Evolutionary conservation across 2,113 vertebrate genomes (phyloP).

Genomic region (Chloebia gouldiae): DNA sequence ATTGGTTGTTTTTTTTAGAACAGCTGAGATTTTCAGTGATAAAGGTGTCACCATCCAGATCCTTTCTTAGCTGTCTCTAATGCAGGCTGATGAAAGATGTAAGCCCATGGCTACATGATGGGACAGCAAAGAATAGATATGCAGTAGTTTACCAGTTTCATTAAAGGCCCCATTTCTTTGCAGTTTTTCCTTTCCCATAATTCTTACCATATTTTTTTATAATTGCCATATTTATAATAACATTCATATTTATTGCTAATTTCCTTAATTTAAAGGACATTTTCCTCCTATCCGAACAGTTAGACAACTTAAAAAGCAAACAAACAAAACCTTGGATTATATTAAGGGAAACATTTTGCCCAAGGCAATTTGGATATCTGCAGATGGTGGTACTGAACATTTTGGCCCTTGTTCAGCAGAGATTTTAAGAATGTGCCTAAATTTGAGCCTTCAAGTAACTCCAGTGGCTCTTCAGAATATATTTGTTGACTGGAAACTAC

Average conservation of each 20-base stretch:
- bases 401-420: conserved; percentile 54
- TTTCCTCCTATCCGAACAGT: conserved; percentile 7
- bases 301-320: conserved; percentile 36
- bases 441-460: conserved; percentile 38
- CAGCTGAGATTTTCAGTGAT: not conserved
- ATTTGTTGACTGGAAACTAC: not conserved
- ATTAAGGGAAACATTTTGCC: conserved; percentile 54
- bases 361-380: conserved; percentile 47
- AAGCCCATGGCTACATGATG: not conserved
- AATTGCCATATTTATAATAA: not conserved
- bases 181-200: not conserved
- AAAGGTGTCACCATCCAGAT: not conserved
- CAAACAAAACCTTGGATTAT: conserved; percentile 63
- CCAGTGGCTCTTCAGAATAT: not conserved
- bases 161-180: not conserved
- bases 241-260: conserved; percentile 28
- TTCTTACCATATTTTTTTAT: not conserved
- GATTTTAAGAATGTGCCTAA: conserved; percentile 36
- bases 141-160: not conserved
- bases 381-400: conserved; percentile 53
- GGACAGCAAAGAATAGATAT: not conserved
- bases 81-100: not conserved
- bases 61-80: not conserved
- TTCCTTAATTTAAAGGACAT: conserved; percentile 33
- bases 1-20: conserved; percentile 18